Evolutionary conservation across 2,797 vertebrate species (phyloP).

Genomic region (Mus spretus): DNA sequence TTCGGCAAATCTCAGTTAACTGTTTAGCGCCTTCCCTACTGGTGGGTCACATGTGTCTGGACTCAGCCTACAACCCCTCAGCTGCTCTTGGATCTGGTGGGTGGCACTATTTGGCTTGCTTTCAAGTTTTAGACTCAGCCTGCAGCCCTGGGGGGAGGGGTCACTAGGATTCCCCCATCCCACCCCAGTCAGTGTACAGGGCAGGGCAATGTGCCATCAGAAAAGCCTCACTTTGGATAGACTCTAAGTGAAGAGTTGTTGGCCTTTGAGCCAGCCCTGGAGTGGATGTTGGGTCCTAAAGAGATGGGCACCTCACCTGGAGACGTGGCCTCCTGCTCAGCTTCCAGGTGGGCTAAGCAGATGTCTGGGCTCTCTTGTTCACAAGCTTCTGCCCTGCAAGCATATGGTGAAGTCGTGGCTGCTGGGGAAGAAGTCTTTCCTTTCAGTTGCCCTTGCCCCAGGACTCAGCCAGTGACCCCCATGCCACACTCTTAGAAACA

Average conservation of each 20-base stretch:
- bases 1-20: fast-evolving
- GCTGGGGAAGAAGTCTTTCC: too few species aligned
- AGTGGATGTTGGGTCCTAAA: background rate
- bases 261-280: background rate
- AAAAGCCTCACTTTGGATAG: background rate
- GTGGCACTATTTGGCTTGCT: too few species aligned
- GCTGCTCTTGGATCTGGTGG: fast-evolving
- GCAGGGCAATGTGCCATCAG: background rate
- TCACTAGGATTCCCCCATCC: background rate
- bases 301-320: constrained; percentile 1
- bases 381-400: constrained; percentile 70
- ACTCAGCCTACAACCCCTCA: background rate
- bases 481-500: background rate
- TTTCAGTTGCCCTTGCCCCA: background rate
- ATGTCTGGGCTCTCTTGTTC: background rate
- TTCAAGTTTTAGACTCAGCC: fast-evolving
- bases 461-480: background rate
- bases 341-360: background rate
- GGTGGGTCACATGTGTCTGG: fast-evolving
- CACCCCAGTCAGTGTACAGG: background rate
- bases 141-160: fast-evolving
- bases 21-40: fast-evolving
- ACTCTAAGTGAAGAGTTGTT: background rate
- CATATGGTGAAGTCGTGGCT: background rate
- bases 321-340: background rate